Conservation (phyloP, 2,113 vertebrate genomes). For the Mobula hypostoma region DNA sequence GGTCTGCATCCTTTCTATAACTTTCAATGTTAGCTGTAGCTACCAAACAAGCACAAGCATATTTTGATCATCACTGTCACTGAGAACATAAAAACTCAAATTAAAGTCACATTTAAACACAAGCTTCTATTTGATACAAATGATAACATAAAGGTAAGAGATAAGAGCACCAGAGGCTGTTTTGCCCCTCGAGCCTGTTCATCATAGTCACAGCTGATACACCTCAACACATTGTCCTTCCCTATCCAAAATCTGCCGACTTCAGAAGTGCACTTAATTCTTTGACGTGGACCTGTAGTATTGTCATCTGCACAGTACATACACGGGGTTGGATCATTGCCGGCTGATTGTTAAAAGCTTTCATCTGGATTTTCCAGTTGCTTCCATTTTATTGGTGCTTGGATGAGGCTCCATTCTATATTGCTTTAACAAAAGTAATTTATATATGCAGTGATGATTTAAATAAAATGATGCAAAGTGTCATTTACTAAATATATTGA, state of each 20-base stretch:
- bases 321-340: no score
- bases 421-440: background rate
- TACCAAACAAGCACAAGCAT: background rate
- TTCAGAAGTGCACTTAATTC: no score
- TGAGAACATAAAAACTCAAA: background rate
- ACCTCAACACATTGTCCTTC: no score
- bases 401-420: background rate
- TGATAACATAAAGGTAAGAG: background rate
- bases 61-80: background rate
- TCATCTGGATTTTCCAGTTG: no score
- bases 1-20: background rate
- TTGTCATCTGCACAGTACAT: no score
- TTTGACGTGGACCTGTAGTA: no score
- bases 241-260: background rate
- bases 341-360: no score
- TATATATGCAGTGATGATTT: background rate
- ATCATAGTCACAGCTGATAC: no score
- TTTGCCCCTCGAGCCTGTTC: no score
- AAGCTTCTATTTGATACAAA: background rate
- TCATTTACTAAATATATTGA: background rate
- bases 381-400: background rate
- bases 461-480: background rate
- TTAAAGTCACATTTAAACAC: background rate
- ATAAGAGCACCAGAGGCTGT: no score
- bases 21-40: background rate